Base-by-base conservation (phyloP, 2,797 vertebrate species). In the Myoxocephalus aenaeus region DNA sequence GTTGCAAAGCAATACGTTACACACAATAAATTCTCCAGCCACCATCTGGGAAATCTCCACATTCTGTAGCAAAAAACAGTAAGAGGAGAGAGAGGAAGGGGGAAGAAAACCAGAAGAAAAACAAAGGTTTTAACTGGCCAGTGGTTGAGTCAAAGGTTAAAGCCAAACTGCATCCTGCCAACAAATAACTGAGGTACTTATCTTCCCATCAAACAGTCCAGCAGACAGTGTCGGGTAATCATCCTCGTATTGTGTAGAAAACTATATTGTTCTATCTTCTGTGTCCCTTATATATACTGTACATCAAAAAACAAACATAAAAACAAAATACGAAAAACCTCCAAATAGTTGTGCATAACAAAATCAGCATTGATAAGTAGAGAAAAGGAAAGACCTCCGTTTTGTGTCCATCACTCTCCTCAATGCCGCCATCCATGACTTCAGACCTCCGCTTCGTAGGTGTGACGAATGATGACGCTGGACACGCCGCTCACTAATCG, bases 91-190 rank as follows among this genome's bases (percentile, higher is more conserved):
- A 79, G 29, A 57, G 53, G 63, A 73, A 57, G 66, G 20, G 65
- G 36, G 22, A 63, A 36, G 2, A 29, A 36, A 36, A 48, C 72
- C 27, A 53, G 40, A 64, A 53, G 51, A 62, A 51, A 64, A 74
- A 86, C 73, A 38, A 38, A 75, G 89, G 82, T 86, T 53, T 67
- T 10, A 81, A 44, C 2, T 79, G 78, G 78, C 85, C 74, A 69
- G 17, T 75, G 81, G 83, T 78, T 38, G 29, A 69, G 79, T 85
- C 79, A 88, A 85, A 86, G 83, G 87, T 87, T 85, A 85, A 70
- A 75, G 56, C 17, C 25, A 59, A 82, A 65, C 70, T 67, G 77
- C 71, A 84, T 82, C 79, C 89, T 87, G 83, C 84, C 79, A 80
- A 77, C 81, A 86, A 70, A 84, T 56, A 80, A 36, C 67, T 38